Percentiles rank a stretch among this genome's conserved stretches.
Evolutionary conservation across 2,888 invertebrate genomes (phyloP).

Genomic region (Hyppa rectilinea): DNA sequence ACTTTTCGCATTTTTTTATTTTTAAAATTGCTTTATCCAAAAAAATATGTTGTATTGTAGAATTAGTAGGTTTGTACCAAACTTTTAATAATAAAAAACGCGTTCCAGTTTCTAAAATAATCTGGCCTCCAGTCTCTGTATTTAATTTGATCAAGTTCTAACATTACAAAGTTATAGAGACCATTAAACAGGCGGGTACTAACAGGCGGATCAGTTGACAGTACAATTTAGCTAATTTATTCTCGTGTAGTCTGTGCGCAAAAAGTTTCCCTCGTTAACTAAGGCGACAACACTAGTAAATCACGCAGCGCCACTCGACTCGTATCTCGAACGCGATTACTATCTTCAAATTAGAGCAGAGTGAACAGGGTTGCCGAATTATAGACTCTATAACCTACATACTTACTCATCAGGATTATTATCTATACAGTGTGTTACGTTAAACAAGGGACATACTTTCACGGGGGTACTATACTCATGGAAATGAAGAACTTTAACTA

Average conservation of each 20-base stretch:
- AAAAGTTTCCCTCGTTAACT: constrained; percentile 87
- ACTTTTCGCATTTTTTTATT: no score
- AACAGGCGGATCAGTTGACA: constrained; percentile 65
- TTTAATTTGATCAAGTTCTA: constrained; percentile 30
- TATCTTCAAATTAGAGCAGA: constrained; percentile 83
- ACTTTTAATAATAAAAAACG: not conserved
- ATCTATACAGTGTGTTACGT: no score
- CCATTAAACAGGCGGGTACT: constrained; percentile 43
- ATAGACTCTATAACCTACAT: constrained; percentile 48
- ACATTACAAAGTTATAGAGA: constrained; percentile 38
- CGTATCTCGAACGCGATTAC: constrained; percentile 82
- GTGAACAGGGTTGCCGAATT: constrained; percentile 72
- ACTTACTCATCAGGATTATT: not conserved
- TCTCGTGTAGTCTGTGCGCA: constrained; percentile 77
- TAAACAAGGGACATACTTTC: no score
- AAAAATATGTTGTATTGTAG: no score
- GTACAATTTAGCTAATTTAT: constrained; percentile 84
- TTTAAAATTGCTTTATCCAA: no score
- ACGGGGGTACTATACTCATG: no score
- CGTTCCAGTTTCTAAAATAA: not conserved
- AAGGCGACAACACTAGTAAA: constrained; percentile 84
- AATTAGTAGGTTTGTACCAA: not conserved
- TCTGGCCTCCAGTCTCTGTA: not conserved
- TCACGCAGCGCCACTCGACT: constrained; percentile 77
- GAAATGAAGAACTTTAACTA: no score